Evolutionary conservation across 2,113 vertebrate species (phyloP).

Genomic region (Thamnophis sirtalis): DNA sequence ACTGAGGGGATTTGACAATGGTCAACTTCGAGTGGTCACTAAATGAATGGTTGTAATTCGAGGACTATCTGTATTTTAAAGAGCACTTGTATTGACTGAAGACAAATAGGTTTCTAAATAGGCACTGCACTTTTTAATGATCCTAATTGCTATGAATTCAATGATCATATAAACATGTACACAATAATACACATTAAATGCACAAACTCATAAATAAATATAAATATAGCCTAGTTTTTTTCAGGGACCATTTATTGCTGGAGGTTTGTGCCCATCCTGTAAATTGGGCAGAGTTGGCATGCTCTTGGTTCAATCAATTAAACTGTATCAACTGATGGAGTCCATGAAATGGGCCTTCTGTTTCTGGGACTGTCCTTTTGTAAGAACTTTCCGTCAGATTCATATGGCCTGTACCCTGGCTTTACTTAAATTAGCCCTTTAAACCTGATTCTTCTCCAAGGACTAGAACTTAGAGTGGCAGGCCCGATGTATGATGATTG

Average conservation of each 20-base stretch:
- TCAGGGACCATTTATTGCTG: not conserved
- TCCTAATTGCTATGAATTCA: not conserved
- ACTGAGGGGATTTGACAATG: too few relatives aligned
- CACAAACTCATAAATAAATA: not conserved
- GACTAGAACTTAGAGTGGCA: not conserved
- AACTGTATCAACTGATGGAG: too few relatives aligned
- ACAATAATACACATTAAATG: not conserved
- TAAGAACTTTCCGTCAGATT: too few relatives aligned
- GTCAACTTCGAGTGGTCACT: too few relatives aligned
- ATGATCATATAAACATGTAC: not conserved
- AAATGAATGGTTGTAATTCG: too few relatives aligned
- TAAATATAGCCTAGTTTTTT: not conserved
- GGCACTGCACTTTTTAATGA: not conserved
- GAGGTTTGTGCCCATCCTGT: not conserved
- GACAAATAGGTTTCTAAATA: not conserved
- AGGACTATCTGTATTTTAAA: too few relatives aligned
- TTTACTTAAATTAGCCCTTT: not conserved
- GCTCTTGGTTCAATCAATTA: too few relatives aligned
- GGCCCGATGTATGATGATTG: not conserved
- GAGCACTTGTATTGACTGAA: not conserved
- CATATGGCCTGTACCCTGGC: not conserved
- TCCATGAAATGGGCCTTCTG: too few relatives aligned
- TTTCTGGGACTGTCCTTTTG: too few relatives aligned
- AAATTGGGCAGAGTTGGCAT: not conserved
- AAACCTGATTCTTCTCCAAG: not conserved